Evolutionary conservation across 2,888 invertebrate species (phyloP).

Genomic region (Stratiomys singularior): DNA sequence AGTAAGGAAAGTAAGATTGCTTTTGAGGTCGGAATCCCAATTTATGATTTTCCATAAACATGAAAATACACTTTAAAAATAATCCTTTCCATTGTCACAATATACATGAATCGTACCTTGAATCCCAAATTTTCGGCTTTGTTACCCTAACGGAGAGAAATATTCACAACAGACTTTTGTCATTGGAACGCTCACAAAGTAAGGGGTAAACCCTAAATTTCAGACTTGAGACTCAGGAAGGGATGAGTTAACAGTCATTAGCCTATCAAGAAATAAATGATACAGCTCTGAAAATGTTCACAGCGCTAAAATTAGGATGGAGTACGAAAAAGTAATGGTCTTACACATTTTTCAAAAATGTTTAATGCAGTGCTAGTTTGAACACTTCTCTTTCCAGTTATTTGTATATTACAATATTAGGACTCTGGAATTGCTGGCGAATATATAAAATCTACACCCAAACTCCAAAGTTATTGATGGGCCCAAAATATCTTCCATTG

Average conservation of each 20-base stretch:
- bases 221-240: not conserved
- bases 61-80: constrained; percentile 40
- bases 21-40: constrained; percentile 25
- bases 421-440: too few species aligned
- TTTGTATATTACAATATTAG: too few species aligned
- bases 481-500: too few species aligned
- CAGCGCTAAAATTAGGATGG: too few species aligned
- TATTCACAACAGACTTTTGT: not conserved
- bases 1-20: constrained; percentile 10
- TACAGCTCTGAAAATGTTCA: too few species aligned
- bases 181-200: not conserved
- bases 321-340: too few species aligned
- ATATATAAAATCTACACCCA: too few species aligned
- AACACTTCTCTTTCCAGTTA: too few species aligned
- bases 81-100: constrained; percentile 37
- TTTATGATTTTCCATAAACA: constrained; percentile 37
- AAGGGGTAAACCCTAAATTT: not conserved
- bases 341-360: too few species aligned
- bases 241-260: not conserved
- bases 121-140: constrained; percentile 22
- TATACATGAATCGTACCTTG: constrained; percentile 17
- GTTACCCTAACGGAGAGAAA: not conserved
- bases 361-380: too few species aligned
- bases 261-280: not conserved
- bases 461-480: too few species aligned